These are phyloP conservation scores for Pedionomus torquatus DNA, from an alignment of 2,113 vertebrate genomes.

Conservation along the genomic window DNA sequence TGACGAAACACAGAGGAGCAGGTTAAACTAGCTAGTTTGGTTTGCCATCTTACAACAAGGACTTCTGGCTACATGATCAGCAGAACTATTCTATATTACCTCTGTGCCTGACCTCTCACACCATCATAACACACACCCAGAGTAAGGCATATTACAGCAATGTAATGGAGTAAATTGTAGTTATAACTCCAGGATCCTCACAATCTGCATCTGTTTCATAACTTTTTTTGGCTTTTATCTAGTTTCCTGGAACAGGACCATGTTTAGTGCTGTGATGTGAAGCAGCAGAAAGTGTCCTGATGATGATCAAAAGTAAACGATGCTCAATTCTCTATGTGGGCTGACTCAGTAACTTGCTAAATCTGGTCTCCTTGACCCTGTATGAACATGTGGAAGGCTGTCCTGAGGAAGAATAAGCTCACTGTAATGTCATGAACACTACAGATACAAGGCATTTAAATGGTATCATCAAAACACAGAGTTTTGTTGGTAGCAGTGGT, in stretches of 20 bases:
- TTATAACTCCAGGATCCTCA: not conserved
- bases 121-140: not conserved
- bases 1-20: not conserved
- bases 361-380: not conserved
- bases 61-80: not conserved
- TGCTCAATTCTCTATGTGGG: not conserved
- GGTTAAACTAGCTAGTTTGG: not conserved
- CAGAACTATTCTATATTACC: not conserved
- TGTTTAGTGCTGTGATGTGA: not conserved
- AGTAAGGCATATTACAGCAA: not conserved
- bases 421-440: not conserved
- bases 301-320: not conserved
- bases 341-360: not conserved
- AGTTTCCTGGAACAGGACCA: not conserved
- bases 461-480: not conserved
- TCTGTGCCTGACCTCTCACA: not conserved
- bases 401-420: not conserved
- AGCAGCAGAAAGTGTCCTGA: not conserved
- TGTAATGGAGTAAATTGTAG: not conserved
- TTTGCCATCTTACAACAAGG: not conserved
- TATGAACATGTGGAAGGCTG: not conserved
- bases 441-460: not conserved
- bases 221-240: not conserved
- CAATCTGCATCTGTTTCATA: not conserved
- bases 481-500: not conserved